These are phyloP conservation scores for Bedellia somnulentella DNA, from an alignment of 2,888 invertebrate species.

Conservation along the genomic window DNA sequence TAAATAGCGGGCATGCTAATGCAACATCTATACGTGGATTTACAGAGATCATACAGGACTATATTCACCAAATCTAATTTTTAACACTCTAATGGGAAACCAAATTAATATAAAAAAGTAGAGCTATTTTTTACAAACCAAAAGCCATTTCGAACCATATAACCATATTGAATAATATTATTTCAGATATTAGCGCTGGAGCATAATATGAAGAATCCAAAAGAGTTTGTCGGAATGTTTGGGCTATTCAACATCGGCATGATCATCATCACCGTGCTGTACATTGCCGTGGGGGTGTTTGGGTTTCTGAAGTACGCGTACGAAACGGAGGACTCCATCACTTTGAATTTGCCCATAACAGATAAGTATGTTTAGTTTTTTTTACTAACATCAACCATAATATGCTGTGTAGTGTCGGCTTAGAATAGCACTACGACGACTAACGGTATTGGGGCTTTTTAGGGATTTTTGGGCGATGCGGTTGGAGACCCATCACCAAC, in stretches of 20 bases:
- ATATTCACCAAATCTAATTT: no score
- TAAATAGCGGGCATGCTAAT: no score
- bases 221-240: conserved; percentile 69
- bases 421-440: not conserved
- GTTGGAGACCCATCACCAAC: no score
- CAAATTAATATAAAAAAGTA: no score
- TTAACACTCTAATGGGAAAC: no score
- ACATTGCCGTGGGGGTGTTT: conserved; percentile 79
- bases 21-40: no score
- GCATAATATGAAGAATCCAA: conserved; percentile 87
- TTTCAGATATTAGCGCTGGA: conserved; percentile 91
- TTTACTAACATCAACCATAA: not conserved
- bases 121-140: no score
- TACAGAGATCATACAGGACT: no score
- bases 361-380: conserved; percentile 63
- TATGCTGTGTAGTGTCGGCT: no score
- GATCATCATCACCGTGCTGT: conserved; percentile 72
- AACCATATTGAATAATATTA: no score
- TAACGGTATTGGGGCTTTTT: not conserved
- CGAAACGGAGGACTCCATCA: conserved; percentile 74
- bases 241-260: conserved; percentile 84
- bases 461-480: not conserved
- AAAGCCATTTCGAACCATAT: no score
- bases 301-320: conserved; percentile 85
- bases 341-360: conserved; percentile 71